A percentile compares a stretch with the other conserved stretches of the same genome.
Conservation (phyloP, 35 echinoderm and acorn worm species). For the Patiria miniata region DNA sequence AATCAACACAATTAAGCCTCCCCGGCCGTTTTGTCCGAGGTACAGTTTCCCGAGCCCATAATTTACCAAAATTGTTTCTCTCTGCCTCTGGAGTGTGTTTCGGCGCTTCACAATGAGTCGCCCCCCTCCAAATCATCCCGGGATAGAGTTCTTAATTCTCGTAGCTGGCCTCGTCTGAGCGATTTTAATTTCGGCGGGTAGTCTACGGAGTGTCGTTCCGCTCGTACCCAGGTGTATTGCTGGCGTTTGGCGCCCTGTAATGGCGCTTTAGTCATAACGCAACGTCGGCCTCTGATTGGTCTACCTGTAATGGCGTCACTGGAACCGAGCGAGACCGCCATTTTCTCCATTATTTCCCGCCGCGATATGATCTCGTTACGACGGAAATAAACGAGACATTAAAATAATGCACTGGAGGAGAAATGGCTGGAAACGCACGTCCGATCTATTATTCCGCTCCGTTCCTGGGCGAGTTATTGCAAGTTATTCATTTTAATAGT, state of each 20-base stretch:
- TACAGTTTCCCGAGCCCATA: background rate
- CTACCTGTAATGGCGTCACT: background rate
- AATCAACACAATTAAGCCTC: conserved; percentile 27
- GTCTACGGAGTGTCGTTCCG: conserved; percentile 11
- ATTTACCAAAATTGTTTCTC: conserved; percentile 15
- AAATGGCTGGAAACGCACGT: conserved; percentile 25
- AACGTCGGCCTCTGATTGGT: background rate
- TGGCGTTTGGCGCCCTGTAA: background rate
- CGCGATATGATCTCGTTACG: conserved; percentile 13
- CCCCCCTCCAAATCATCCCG: background rate
- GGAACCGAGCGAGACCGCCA: background rate
- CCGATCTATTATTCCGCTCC: conserved; percentile 21
- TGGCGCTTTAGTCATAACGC: background rate
- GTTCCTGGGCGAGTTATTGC: background rate
- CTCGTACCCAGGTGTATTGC: background rate
- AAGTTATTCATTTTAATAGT: conserved; percentile 20
- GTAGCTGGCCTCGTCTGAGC: background rate
- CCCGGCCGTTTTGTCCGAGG: background rate
- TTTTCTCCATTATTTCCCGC: background rate
- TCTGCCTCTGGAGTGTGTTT: background rate
- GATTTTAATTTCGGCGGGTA: background rate
- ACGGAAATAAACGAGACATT: conserved; percentile 24
- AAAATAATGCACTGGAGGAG: conserved; percentile 22
- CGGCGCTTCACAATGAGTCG: background rate
- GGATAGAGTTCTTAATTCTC: background rate